phyloP scores from a whole-genome alignment of 2,797 vertebrate genomes.

The Distichodus sexfasciatus region DNA sequence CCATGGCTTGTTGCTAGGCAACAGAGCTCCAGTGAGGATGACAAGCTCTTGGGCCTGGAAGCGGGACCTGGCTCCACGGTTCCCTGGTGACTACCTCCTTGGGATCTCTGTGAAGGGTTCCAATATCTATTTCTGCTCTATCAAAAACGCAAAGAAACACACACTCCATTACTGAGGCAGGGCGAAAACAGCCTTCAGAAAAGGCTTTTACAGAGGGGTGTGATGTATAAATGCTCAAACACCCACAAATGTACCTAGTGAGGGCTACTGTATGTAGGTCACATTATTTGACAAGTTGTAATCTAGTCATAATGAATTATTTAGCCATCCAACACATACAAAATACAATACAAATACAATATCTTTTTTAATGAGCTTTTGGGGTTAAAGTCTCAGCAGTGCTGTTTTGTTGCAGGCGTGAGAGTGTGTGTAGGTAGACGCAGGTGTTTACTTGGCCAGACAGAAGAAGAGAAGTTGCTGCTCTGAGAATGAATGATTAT shows the following conservation, averaged over 20 bases:
- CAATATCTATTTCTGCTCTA: not conserved
- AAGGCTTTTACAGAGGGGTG: not conserved
- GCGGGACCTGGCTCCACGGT: conserved; percentile 11
- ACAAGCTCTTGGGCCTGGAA: conserved; percentile 31
- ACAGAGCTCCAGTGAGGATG: conserved; percentile 43
- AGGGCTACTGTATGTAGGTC: not conserved
- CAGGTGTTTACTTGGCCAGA: conserved; percentile 14
- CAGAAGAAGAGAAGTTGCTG: conserved; percentile 19
- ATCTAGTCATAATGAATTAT: conserved; percentile 4
- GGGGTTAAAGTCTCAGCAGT: not conserved
- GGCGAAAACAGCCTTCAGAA: not conserved
- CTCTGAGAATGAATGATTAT: conserved; percentile 21
- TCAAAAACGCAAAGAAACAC: not conserved
- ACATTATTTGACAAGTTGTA: not conserved
- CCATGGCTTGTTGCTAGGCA: conserved; percentile 47
- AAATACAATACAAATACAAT: too few species aligned
- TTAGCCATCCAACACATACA: not conserved
- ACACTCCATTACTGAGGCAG: not conserved
- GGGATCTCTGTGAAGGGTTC: conserved; percentile 12
- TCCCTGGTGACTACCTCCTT: conserved; percentile 23
- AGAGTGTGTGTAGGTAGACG: not conserved
- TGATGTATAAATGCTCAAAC: not conserved
- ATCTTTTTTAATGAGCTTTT: not conserved
- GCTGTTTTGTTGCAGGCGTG: not conserved
- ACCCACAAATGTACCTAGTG: conserved; percentile 5